Evolutionary conservation across 1,140 invertebrate species (phyloP).

Genomic region (Lasioglossum baleicum): DNA sequence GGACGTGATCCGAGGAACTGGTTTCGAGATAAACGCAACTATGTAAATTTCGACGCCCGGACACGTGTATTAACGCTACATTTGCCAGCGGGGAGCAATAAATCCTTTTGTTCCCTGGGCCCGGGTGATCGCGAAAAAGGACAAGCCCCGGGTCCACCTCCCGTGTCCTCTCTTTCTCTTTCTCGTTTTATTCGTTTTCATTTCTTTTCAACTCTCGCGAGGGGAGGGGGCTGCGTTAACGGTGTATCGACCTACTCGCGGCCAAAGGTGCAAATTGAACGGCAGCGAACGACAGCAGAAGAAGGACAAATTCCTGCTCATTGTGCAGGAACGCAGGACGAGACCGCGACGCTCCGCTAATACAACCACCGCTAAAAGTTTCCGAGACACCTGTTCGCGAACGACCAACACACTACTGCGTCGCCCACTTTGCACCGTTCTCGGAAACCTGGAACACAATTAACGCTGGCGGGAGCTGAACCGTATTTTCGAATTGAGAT

Average conservation of each 20-base stretch:
- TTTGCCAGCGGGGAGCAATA: conserved; percentile 61
- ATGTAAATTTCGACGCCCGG: conserved; percentile 57
- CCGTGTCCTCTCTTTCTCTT: conserved; percentile 35
- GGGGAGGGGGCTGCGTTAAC: conserved; percentile 69
- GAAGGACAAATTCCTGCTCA: neutral
- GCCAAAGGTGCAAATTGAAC: conserved; percentile 66
- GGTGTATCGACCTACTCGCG: conserved; percentile 73
- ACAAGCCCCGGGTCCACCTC: conserved; percentile 52
- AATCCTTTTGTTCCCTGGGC: conserved; percentile 58
- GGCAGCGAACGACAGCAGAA: conserved; percentile 7
- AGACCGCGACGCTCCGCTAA: neutral
- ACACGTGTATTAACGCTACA: conserved; percentile 59
- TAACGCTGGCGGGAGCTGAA: no score
- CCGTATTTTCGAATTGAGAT: no score
- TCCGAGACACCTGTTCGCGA: neutral
- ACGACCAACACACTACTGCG: neutral
- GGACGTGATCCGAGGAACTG: conserved; percentile 35
- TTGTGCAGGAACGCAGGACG: neutral
- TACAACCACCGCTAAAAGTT: neutral
- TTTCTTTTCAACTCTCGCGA: conserved; percentile 25
- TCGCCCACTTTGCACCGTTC: no score
- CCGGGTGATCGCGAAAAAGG: conserved; percentile 52
- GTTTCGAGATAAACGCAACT: conserved; percentile 53
- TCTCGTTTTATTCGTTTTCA: conserved; percentile 52
- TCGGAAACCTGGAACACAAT: no score